A percentile compares a stretch with the other conserved stretches of the same genome.
These are phyloP conservation scores for Agrochola lota DNA, from an alignment of 2,888 invertebrate species.

Conservation along the genomic window DNA sequence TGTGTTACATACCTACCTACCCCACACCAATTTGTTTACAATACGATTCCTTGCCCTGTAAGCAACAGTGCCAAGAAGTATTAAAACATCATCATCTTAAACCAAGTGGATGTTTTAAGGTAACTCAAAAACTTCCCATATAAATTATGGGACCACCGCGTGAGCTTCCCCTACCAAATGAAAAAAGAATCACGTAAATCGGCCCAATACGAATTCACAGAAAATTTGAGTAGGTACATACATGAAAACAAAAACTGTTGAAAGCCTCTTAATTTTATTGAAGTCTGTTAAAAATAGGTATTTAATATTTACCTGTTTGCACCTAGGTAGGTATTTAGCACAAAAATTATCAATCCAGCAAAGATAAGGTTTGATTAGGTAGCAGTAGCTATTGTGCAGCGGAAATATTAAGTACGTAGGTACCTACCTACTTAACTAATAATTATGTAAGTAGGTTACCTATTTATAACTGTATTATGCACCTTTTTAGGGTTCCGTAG, in stretches of 20 bases:
- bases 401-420: not conserved
- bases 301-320: not conserved
- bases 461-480: too few relatives aligned
- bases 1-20: not conserved
- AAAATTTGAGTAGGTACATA: not conserved
- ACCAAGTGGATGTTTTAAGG: not conserved
- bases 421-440: too few relatives aligned
- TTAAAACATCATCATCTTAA: not conserved
- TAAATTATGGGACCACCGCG: not conserved
- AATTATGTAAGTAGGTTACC: too few relatives aligned
- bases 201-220: not conserved
- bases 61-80: not conserved
- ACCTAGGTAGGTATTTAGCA: conserved; percentile 1
- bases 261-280: not conserved
- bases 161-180: not conserved
- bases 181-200: not conserved
- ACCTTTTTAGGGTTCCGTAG: too few relatives aligned
- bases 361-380: conserved; percentile 8
- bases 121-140: not conserved
- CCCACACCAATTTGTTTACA: not conserved
- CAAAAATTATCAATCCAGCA: conserved; percentile 3
- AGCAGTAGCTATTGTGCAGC: not conserved
- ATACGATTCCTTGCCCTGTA: not conserved
- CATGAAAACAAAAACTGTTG: not conserved
- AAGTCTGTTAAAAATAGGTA: not conserved